Evolutionary conservation across 92 coral and sea anemone species (phyloP), one percentile per base, ranked within the genome.

Genomic region (Plumapathes pennacea): DNA sequence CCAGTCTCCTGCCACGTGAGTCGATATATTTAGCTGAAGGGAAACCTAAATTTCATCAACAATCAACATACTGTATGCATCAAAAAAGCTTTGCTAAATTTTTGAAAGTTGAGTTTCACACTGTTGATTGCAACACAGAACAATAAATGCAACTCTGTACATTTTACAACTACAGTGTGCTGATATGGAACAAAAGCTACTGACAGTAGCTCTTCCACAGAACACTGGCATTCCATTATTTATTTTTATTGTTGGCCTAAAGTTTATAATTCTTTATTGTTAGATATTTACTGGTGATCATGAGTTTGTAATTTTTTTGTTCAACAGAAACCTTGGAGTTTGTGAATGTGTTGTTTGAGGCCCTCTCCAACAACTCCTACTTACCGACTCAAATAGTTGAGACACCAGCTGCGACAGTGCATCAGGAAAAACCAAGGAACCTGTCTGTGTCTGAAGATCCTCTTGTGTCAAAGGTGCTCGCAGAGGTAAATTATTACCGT

Each of bases 291-390:
- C 8, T 38, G 18, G 13, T 38, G n/a, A n/a, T 11, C 31, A 13
- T n/a, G 26, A 18, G 17, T n/a, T 7, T 13, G 9, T 42, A 25
- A 40, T 43, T 29, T 6, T 31, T 3, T 41, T 40, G 12, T 23
- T 29, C 37, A 62, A 22, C 62, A 94, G 99, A 81, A 38, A 94
- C 99, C 25, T 79, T 52, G 39, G 78, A 69, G 20, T 94, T 94
- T 77, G 99, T 94, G 30, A 85, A 88, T 50, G 63, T 84, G 32
- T 26, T 94, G 42, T 94, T 94, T 78, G 92, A 94, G 48, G 90
- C 86, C 10, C 88, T 94, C 34, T 64, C 79, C 49, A 66, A 49
- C 64, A 71, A 71, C 44, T 81, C 96, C 0, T 94, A 94, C 49
- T 17, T 88, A 46, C 97, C 97, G 21, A 69, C 80, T 30, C 41